phyloP scores from a whole-genome alignment of 2,888 invertebrate species.

The Macaria notata region DNA sequence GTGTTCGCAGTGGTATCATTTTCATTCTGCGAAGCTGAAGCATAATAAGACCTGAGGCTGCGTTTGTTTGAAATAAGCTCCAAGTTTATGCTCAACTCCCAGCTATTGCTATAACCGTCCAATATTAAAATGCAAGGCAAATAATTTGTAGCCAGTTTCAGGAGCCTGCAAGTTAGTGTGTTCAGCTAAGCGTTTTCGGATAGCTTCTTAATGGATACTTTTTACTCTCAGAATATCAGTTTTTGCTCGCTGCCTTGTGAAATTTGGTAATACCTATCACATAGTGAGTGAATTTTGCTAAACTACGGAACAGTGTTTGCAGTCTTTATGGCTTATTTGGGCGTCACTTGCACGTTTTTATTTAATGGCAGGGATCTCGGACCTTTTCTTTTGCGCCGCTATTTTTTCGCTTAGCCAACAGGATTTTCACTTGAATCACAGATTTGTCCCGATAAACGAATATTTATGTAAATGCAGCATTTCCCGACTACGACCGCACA shows the following conservation, averaged over 20 bases:
- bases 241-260: not conserved
- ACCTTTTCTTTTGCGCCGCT: slow-evolving; percentile 44
- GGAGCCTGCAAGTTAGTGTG: slow-evolving; percentile 15
- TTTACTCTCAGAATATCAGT: slow-evolving; percentile 1
- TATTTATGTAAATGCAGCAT: slow-evolving; percentile 68
- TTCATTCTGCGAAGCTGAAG: not conserved
- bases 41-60: slow-evolving; percentile 2
- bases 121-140: slow-evolving; percentile 8
- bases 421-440: slow-evolving; percentile 60
- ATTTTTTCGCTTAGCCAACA: slow-evolving; percentile 48
- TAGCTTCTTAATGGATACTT: slow-evolving; percentile 30
- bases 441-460: slow-evolving; percentile 66
- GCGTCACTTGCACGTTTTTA: slow-evolving; percentile 27
- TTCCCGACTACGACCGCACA: slow-evolving; percentile 48
- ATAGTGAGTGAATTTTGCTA: not conserved
- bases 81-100: not conserved
- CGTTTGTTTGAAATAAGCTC: slow-evolving; percentile 4
- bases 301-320: slow-evolving; percentile 13
- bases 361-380: slow-evolving; percentile 35
- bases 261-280: too few relatives aligned
- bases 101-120: not conserved
- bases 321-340: slow-evolving; percentile 23
- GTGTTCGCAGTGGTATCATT: slow-evolving; percentile 7
- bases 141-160: slow-evolving; percentile 6
- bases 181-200: slow-evolving; percentile 33